Base-by-base conservation (phyloP, 1,140 invertebrate species). In the Physella acuta region DNA sequence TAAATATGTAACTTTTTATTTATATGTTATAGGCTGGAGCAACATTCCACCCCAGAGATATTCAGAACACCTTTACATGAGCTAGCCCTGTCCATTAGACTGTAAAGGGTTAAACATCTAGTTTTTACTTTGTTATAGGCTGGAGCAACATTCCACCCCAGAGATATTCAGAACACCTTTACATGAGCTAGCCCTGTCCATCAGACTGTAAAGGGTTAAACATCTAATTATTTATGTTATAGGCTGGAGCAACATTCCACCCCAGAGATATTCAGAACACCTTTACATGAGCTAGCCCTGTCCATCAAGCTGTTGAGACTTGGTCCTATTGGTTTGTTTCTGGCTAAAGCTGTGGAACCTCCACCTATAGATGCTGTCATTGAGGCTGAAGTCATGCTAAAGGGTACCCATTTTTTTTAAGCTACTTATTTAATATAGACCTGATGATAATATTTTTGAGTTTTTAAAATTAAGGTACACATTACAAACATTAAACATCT, bases 121-220 rank as follows among this genome's bases (percentile, higher is more conserved):
- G 79, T 79, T 2, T 70, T 76, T 5, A 87, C 88, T 75, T 72
- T 88, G 61, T 78, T 80, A 33, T 86, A 86, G 61, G 87, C 87
- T 31, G 79, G 87, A n/a, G 83, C 88, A 70, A 85, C 86, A 96
- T 76, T 91, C 94, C 79, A 95, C 93, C 0, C 94, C 95, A 0
- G 95, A 98, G 87, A 98, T 98, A 89, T 96, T 97, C 85, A 88
- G 95, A 61, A 97, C 94, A 2, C 95, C 95, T 0, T 86, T 98
- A 3, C 95, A 98, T 80, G 95, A 98, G 81, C 66, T 87, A 28
- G 82, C 84, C 0, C 73, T 87, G 62, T 78, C 83, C n/a, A n/a
- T n/a, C n/a, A n/a, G n/a, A n/a, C n/a, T n/a, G n/a, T n/a, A n/a
- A n/a, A n/a, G n/a, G n/a, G n/a, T n/a, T n/a, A n/a, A n/a, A 20